Base-by-base conservation (phyloP, 2,888 invertebrate species). In the Drosophila anceps region DNA sequence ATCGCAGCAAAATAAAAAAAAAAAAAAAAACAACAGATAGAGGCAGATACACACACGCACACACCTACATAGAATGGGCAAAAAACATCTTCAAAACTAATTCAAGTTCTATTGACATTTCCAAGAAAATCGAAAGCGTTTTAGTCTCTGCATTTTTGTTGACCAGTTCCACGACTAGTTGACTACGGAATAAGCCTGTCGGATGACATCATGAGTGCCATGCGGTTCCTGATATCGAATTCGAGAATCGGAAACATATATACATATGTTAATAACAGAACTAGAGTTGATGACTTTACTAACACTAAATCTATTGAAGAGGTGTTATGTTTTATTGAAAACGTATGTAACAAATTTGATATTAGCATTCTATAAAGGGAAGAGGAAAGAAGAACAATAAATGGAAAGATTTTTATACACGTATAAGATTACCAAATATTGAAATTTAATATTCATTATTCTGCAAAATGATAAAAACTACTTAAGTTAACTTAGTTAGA, bases 71-170 rank as follows among this genome's bases (percentile, higher is more conserved):
- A 18, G 12, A 48, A 9, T n/a, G 20, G 15, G 29, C 15, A 24
- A 29, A 54, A 50, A 39, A 27, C 60, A 46, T 50, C 29, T 29
- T 44, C 37, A 39, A 31, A 50, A 66, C 67, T 31, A 64, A 76
- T 70, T 57, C 84, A 69, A 84, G 84, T 84, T 81, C 67, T 66
- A 63, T 69, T 81, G 74, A 72, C 74, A 84, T 69, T 81, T 81
- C 63, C 61, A 73, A 63, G 43, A 39, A 79, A 83, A 83, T 58
- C 70, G 55, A 83, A 80, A 76, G 70, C 68, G n/a, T 39, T 58
- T 59, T 20, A 10, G 50, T 58, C 46, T 59, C 35, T 9, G 50
- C 39, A 43, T 48, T 54, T 48, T 51, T 31, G 44, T 59, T 63
- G 54, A 64, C 57, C 33, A 53, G 46, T 55, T 61, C 18, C 7